Conservation (phyloP, 2,888 invertebrate species). For the Ichneumon xanthorius region DNA sequence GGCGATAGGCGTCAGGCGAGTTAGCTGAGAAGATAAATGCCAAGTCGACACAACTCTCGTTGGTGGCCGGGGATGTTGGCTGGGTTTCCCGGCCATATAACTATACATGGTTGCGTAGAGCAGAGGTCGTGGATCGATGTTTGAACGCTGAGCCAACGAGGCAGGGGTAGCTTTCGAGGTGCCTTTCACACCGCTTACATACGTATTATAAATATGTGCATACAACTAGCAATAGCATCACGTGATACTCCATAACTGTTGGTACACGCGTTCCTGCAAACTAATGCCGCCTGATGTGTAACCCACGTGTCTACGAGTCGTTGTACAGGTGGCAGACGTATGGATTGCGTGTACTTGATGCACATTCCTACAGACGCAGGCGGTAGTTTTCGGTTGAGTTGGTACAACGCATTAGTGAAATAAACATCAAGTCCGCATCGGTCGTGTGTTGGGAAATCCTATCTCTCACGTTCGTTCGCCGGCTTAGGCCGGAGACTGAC, state of each 20-base stretch:
- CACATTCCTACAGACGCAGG: background rate
- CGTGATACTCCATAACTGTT: constrained; percentile 16
- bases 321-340: constrained; percentile 8
- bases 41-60: constrained; percentile 48
- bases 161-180: constrained; percentile 33
- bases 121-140: constrained; percentile 59
- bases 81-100: constrained; percentile 47
- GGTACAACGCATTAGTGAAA: constrained; percentile 45
- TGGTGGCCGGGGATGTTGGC: constrained; percentile 55
- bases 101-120: constrained; percentile 34
- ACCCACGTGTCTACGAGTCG: background rate
- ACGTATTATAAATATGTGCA: constrained; percentile 49
- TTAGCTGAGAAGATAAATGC: constrained; percentile 62
- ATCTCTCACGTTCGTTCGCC: background rate
- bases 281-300: constrained; percentile 42
- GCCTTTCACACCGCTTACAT: constrained; percentile 53
- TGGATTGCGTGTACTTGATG: background rate
- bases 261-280: constrained; percentile 48
- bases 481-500: background rate
- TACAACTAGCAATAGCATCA: constrained; percentile 29
- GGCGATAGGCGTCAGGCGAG: constrained; percentile 62
- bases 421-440: constrained; percentile 34
- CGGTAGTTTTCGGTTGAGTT: constrained; percentile 13
- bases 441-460: constrained; percentile 13
- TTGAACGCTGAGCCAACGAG: constrained; percentile 49